Evolutionary conservation across 2,797 vertebrate genomes (phyloP).

Genomic region (Dallia pectoralis): DNA sequence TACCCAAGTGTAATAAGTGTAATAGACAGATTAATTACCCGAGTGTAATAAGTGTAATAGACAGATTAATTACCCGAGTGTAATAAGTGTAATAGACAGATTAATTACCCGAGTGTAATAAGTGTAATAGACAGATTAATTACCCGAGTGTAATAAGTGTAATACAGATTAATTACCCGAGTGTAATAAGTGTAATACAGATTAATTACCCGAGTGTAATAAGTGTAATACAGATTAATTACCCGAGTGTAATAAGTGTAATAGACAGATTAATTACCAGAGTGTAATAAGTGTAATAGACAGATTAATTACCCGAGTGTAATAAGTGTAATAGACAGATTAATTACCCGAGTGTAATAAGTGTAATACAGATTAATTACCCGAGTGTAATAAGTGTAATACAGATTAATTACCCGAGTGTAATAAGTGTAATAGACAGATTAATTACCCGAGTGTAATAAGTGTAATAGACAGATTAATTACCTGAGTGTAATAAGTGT

Average conservation of each 20-base stretch:
- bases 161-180: too few relatives aligned
- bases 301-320: too few relatives aligned
- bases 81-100: slow-evolving; percentile 91
- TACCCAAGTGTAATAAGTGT: too few relatives aligned
- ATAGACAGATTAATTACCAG: too few relatives aligned
- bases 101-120: slow-evolving; percentile 89
- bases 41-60: slow-evolving; percentile 89
- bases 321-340: too few relatives aligned
- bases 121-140: too few relatives aligned
- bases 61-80: too few relatives aligned
- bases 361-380: too few relatives aligned
- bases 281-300: slow-evolving; percentile 90
- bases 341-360: slow-evolving; percentile 90
- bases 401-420: too few relatives aligned
- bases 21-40: too few relatives aligned
- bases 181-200: slow-evolving; percentile 89
- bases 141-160: slow-evolving; percentile 89
- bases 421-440: slow-evolving; percentile 91
- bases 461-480: too few relatives aligned
- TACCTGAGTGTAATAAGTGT: slow-evolving; percentile 90
- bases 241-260: slow-evolving; percentile 89
- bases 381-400: slow-evolving; percentile 89
- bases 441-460: slow-evolving; percentile 89
- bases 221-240: too few relatives aligned
- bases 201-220: slow-evolving; percentile 91